A percentile compares a stretch with the other conserved stretches of the same genome.
phyloP scores from a whole-genome alignment of 2,113 vertebrate genomes.

The Syrmaticus mikado region DNA sequence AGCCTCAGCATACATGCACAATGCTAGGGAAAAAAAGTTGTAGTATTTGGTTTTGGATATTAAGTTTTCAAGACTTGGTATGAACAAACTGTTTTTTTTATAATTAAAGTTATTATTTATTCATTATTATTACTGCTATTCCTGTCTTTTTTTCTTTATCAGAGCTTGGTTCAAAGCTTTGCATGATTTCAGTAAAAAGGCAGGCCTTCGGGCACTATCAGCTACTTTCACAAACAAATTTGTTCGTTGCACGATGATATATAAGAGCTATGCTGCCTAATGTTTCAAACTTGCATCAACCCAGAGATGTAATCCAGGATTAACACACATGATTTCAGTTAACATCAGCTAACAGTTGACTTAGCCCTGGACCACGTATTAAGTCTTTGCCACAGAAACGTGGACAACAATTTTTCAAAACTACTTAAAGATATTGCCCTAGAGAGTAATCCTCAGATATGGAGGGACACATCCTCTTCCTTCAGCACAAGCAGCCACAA shows the following conservation, averaged over 20 bases:
- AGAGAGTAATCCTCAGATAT: neutral
- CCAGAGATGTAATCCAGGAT: slow-evolving; percentile 50
- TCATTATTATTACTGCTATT: neutral
- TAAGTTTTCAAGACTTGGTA: slow-evolving; percentile 63
- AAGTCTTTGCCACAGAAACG: slow-evolving; percentile 65
- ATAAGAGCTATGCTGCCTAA: slow-evolving; percentile 19
- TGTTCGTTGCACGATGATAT: slow-evolving; percentile 18
- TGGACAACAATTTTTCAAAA: slow-evolving; percentile 48
- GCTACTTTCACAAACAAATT: slow-evolving; percentile 18
- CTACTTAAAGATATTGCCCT: neutral
- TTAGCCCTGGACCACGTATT: slow-evolving; percentile 62
- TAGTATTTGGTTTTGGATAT: slow-evolving; percentile 57
- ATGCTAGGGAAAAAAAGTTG: slow-evolving; percentile 11
- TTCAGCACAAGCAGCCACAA: neutral
- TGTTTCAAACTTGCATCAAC: slow-evolving; percentile 42
- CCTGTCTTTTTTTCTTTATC: neutral
- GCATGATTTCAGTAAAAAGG: neutral
- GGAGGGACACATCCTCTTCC: neutral
- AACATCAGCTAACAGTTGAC: slow-evolving; percentile 48
- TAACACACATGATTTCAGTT: slow-evolving; percentile 57
- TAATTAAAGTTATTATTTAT: neutral
- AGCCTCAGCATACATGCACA: neutral
- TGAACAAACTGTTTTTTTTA: slow-evolving; percentile 48
- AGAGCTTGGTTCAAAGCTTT: slow-evolving; percentile 65
- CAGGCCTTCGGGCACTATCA: slow-evolving; percentile 23